Evolutionary conservation across 2,797 vertebrate species (phyloP).

Genomic region (Phataginus tricuspis): DNA sequence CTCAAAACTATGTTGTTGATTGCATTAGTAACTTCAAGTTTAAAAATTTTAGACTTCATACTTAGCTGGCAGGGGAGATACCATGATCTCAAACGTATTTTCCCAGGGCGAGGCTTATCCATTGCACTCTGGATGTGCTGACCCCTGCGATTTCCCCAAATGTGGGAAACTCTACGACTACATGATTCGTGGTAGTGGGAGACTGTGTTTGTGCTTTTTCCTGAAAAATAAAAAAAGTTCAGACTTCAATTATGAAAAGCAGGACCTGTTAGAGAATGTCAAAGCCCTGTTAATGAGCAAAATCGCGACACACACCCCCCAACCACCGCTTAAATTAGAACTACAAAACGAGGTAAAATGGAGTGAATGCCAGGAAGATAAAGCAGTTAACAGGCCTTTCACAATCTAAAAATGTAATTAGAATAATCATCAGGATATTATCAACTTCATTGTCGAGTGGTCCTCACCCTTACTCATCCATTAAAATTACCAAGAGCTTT

Average conservation of each 20-base stretch:
- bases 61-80: too few relatives aligned
- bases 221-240: too few relatives aligned
- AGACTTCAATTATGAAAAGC: not conserved
- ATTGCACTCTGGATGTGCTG: too few relatives aligned
- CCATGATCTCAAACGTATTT: too few relatives aligned
- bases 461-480: not conserved
- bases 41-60: not conserved
- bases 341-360: not conserved
- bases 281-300: not conserved
- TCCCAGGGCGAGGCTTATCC: too few relatives aligned
- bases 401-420: not conserved
- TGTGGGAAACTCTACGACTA: too few relatives aligned
- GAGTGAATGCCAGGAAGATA: not conserved
- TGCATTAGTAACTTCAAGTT: not conserved
- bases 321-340: not conserved
- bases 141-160: too few relatives aligned
- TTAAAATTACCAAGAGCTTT: not conserved
- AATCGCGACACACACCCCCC: too few relatives aligned
- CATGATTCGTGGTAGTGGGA: too few relatives aligned
- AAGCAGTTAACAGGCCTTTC: not conserved
- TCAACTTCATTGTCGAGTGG: not conserved
- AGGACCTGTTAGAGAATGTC: not conserved
- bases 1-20: not conserved
- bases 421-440: not conserved
- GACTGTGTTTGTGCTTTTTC: too few relatives aligned